phyloP scores from a whole-genome alignment of 2,797 vertebrate genomes.

The Triplophysa yarkandensis region DNA sequence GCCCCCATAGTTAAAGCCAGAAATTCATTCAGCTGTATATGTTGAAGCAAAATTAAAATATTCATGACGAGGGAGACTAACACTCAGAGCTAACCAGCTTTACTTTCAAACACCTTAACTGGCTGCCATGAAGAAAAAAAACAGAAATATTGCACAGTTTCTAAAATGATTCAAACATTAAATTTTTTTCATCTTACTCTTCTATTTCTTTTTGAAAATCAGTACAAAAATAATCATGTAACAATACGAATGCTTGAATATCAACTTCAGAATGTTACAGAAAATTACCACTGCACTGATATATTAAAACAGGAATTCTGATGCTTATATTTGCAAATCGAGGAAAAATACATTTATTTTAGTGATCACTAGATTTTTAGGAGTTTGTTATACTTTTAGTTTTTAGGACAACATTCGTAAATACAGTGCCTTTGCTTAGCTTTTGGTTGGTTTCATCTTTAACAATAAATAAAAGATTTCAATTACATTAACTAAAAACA shows the following conservation, averaged over 20 bases:
- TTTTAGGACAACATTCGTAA: too few relatives aligned
- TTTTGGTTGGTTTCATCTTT: too few relatives aligned
- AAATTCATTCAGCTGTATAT: neutral
- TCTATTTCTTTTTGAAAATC: neutral
- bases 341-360: too few relatives aligned
- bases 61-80: slow-evolving; percentile 33
- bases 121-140: neutral
- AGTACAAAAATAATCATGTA: too few relatives aligned
- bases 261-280: neutral
- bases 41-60: slow-evolving; percentile 41
- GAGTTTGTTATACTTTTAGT: too few relatives aligned
- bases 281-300: too few relatives aligned
- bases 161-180: neutral
- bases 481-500: too few relatives aligned
- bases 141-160: neutral
- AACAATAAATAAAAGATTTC: too few relatives aligned
- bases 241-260: neutral
- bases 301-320: too few relatives aligned
- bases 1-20: neutral
- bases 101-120: slow-evolving; percentile 28
- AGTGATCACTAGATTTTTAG: too few relatives aligned
- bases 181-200: neutral
- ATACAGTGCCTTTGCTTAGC: too few relatives aligned
- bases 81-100: slow-evolving; percentile 20
- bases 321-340: too few relatives aligned